phyloP scores from a whole-genome alignment of 2,797 vertebrate species.

The Gymnodraco acuticeps region DNA sequence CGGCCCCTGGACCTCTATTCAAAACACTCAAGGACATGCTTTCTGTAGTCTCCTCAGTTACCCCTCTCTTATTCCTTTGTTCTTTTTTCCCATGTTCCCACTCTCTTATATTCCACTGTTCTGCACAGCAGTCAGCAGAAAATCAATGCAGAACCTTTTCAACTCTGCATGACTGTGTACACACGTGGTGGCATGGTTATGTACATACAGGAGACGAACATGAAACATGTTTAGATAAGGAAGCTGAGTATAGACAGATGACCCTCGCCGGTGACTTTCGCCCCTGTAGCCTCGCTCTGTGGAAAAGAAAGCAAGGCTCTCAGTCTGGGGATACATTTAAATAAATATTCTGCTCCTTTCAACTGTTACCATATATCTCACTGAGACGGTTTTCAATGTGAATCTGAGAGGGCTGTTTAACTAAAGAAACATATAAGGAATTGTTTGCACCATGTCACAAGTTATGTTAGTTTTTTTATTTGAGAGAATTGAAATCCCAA shows the following conservation, averaged over 20 bases:
- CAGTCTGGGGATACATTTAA: not conserved
- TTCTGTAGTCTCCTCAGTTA: not conserved
- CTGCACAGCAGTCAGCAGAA: conserved; percentile 38
- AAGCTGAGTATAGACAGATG: conserved; percentile 35
- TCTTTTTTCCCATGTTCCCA: conserved; percentile 5
- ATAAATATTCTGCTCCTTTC: not conserved
- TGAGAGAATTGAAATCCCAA: too few relatives aligned
- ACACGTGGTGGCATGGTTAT: conserved; percentile 30
- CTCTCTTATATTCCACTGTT: conserved; percentile 5
- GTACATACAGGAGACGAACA: conserved; percentile 36
- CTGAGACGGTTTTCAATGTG: not conserved
- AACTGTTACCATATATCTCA: not conserved
- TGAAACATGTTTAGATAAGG: conserved; percentile 59
- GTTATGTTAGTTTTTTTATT: not conserved
- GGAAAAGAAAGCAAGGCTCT: conserved; percentile 10
- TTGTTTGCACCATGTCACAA: not conserved
- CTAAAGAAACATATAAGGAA: not conserved
- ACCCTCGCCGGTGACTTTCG: conserved; percentile 7
- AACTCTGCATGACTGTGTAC: conserved; percentile 56
- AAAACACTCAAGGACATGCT: conserved; percentile 71
- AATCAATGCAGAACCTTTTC: conserved; percentile 39
- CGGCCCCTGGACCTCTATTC: conserved; percentile 69
- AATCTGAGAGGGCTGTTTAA: not conserved
- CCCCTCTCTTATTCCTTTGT: not conserved
- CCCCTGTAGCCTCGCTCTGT: not conserved